Percentiles rank a stretch among this genome's conserved stretches.
Conservation (phyloP, 1,140 invertebrate genomes). For the Polypedilum vanderplanki region DNA sequence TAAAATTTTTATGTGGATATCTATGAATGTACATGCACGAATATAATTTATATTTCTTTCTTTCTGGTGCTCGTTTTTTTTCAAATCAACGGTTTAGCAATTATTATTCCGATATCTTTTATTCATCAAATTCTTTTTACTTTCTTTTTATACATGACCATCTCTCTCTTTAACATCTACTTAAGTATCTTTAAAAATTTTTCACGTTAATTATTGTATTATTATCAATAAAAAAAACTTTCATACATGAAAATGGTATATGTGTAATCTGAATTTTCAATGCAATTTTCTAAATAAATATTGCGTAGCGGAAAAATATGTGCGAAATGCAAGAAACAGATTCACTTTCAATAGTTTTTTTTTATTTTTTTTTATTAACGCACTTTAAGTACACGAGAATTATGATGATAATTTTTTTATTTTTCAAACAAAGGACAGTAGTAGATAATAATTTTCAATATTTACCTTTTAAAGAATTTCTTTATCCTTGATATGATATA, state of each 20-base stretch:
- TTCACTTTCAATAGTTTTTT: not conserved
- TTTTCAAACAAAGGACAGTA: not conserved
- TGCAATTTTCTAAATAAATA: not conserved
- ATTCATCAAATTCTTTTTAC: constrained; percentile 5
- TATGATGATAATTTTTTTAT: constrained; percentile 10
- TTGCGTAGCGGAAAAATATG: not conserved
- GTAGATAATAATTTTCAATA: not conserved
- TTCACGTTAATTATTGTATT: not conserved
- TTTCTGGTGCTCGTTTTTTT: not conserved
- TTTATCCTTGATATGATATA: not conserved
- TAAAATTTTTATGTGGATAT: not conserved
- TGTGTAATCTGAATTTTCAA: not conserved
- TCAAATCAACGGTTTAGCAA: constrained; percentile 11
- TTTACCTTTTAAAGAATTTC: not conserved
- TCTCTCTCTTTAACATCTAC: not conserved
- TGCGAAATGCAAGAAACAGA: not conserved
- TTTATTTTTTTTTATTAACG: no score
- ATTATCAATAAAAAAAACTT: not conserved
- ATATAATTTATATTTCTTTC: not conserved
- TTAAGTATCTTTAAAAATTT: not conserved
- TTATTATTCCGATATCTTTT: not conserved
- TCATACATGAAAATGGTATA: not conserved
- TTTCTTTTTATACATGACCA: not conserved
- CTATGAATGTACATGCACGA: not conserved
- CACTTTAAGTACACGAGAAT: no score